Conservation (phyloP, 2,797 vertebrate genomes). For the Lophotriccus pileatus region DNA sequence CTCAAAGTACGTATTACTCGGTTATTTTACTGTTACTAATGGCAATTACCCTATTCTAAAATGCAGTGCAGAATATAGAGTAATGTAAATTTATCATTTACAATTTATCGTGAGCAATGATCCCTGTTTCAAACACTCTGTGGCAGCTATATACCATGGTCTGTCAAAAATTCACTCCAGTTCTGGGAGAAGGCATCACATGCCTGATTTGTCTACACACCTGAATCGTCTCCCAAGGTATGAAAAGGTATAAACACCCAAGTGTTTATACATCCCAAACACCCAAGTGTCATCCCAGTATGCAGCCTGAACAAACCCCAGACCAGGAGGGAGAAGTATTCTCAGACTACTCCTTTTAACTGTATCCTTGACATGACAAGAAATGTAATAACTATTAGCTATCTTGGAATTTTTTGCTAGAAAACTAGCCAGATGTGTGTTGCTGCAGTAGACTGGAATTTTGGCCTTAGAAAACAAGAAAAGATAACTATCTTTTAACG, state of each 20-base stretch:
- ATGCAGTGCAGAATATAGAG: neutral
- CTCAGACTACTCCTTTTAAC: neutral
- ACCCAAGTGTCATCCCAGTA: neutral
- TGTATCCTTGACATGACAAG: neutral
- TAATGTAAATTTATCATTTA: neutral
- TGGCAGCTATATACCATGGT: neutral
- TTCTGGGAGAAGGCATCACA: neutral
- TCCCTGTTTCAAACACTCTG: neutral
- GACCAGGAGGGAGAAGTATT: neutral
- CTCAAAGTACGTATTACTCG: neutral
- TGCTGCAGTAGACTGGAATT: neutral
- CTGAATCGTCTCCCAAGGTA: neutral
- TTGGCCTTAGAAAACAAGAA: neutral
- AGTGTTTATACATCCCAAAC: too few species aligned
- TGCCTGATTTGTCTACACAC: neutral
- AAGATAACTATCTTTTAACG: neutral
- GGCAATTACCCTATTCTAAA: neutral
- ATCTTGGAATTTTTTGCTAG: neutral
- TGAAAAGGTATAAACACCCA: neutral
- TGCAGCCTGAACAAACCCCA: neutral
- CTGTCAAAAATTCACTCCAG: neutral
- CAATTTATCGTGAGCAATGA: neutral
- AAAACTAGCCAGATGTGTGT: neutral
- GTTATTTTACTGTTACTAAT: neutral
- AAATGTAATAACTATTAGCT: neutral